A percentile compares a stretch with the other conserved stretches of the same genome.
These are phyloP conservation scores for Xestia rhomboidea DNA, from an alignment of 2,888 invertebrate genomes.

Conservation along the genomic window DNA sequence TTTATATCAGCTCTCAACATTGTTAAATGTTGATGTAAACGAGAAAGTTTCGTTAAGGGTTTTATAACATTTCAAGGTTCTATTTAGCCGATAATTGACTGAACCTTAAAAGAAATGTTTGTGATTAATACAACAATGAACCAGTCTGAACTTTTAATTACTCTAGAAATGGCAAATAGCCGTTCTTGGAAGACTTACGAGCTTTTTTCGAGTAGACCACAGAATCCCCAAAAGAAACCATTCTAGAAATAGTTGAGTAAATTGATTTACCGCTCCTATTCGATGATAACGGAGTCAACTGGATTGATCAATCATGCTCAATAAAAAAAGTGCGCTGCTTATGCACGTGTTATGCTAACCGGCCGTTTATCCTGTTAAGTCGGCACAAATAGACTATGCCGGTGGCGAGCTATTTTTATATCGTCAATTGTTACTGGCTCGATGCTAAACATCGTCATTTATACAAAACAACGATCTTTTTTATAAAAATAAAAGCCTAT, in stretches of 20 bases:
- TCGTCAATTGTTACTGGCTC: slow-evolving; percentile 39
- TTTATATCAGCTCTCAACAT: not conserved
- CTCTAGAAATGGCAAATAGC: not conserved
- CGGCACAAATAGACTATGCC: slow-evolving; percentile 55
- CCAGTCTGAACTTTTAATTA: not conserved
- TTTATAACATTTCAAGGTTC: too few species aligned
- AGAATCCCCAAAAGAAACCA: not conserved
- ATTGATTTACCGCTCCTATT: slow-evolving; percentile 38
- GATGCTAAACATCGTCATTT: slow-evolving; percentile 30
- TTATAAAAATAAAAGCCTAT: not conserved
- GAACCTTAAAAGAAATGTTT: not conserved
- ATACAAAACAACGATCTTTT: not conserved
- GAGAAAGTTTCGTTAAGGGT: too few species aligned
- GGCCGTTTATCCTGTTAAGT: slow-evolving; percentile 61
- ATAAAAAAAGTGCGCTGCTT: slow-evolving; percentile 55
- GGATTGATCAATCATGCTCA: slow-evolving; percentile 59
- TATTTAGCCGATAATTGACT: not conserved
- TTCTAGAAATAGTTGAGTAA: slow-evolving; percentile 15
- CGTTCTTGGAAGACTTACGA: not conserved
- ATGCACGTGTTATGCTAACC: slow-evolving; percentile 56
- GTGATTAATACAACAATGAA: not conserved
- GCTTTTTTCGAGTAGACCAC: not conserved
- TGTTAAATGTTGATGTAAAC: too few species aligned
- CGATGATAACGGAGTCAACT: slow-evolving; percentile 36
- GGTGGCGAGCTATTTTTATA: slow-evolving; percentile 50